Evolutionary conservation across 2,888 invertebrate genomes (phyloP).

Genomic region (Pristionchus japonicus): DNA sequence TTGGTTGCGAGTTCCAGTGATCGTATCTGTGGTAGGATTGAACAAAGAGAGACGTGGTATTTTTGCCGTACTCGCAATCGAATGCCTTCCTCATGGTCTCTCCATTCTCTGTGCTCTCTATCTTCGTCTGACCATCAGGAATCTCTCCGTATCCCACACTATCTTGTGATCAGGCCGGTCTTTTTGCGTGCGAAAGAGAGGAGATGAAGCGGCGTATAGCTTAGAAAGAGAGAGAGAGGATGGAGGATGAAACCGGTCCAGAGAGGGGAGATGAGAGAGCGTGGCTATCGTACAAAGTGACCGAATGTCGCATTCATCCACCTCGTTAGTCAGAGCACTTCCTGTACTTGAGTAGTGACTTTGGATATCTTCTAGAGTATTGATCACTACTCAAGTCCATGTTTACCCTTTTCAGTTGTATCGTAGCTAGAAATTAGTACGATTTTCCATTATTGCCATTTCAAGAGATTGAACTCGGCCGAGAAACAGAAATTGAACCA

Average conservation of each 20-base stretch:
- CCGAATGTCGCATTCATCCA: background rate
- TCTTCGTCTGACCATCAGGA: background rate
- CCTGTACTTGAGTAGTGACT: background rate
- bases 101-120: background rate
- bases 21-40: background rate
- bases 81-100: background rate
- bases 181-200: constrained; percentile 14
- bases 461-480: no score
- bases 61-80: constrained; percentile 16
- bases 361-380: no score
- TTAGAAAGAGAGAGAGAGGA: constrained; percentile 11
- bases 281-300: background rate
- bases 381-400: no score
- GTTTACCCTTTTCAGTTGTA: no score
- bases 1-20: background rate
- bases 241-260: background rate
- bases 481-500: no score
- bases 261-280: background rate
- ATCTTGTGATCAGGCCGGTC: constrained; percentile 6
- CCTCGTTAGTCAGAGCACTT: background rate
- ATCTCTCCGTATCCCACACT: background rate
- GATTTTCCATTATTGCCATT: no score
- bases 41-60: background rate
- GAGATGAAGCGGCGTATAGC: background rate
- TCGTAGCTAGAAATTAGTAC: no score